These are phyloP conservation scores for Lithobates sylvaticus DNA, from an alignment of 2,797 vertebrate species.

Conservation along the genomic window DNA sequence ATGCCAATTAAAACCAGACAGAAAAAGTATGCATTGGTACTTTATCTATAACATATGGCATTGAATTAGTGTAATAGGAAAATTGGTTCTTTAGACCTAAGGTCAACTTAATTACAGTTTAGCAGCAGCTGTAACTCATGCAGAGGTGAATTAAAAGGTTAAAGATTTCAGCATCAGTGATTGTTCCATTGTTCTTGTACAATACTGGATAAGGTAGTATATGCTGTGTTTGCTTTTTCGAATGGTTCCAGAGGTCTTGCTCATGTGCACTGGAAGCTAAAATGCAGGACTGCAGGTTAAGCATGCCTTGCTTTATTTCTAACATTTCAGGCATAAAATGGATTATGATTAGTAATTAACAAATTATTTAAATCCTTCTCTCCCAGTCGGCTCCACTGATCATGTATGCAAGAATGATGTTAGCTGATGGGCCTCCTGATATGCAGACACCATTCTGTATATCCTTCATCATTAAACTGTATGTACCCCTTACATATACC, in stretches of 20 bases:
- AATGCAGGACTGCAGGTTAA: too few species aligned
- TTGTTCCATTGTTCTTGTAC: neutral
- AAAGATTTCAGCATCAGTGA: slow-evolving; percentile 8
- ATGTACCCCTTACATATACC: too few species aligned
- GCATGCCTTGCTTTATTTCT: too few species aligned
- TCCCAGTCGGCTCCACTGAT: too few species aligned
- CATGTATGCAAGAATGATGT: too few species aligned
- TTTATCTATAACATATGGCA: slow-evolving; percentile 43
- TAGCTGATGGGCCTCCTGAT: too few species aligned
- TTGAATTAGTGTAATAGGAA: slow-evolving; percentile 52
- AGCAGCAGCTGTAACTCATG: slow-evolving; percentile 36
- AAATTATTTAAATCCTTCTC: too few species aligned
- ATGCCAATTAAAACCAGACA: slow-evolving; percentile 8
- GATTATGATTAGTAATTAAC: neutral
- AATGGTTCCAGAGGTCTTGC: neutral
- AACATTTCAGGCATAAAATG: neutral
- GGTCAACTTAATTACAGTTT: slow-evolving; percentile 50
- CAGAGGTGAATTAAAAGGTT: slow-evolving; percentile 47
- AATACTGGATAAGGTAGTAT: neutral
- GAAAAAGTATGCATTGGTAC: neutral
- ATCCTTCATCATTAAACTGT: too few species aligned
- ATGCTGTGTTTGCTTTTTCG: slow-evolving; percentile 1
- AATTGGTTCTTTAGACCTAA: slow-evolving; percentile 38
- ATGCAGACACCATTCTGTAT: too few species aligned
- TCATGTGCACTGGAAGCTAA: too few species aligned